Conservation (phyloP, 2,888 invertebrate genomes). For the Drosophila niveifrons region DNA sequence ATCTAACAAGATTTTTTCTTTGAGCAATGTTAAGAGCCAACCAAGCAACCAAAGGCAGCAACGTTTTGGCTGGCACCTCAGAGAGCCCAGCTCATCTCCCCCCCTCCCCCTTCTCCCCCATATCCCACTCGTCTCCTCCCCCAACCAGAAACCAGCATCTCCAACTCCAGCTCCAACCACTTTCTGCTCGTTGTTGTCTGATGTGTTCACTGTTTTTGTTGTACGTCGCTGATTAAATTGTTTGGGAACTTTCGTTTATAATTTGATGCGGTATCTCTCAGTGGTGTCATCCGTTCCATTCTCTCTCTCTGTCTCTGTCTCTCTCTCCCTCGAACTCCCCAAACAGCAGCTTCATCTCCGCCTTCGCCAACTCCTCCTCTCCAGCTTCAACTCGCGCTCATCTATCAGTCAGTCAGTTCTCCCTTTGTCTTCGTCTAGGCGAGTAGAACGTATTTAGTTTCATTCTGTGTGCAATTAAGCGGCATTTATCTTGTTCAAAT, state of each 20-base stretch:
- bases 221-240: conserved; percentile 74
- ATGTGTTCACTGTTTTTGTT: conserved; percentile 54
- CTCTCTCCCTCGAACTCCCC: background rate
- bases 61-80: conserved; percentile 10
- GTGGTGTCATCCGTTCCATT: conserved; percentile 40
- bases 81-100: conserved; percentile 19
- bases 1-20: conserved; percentile 72
- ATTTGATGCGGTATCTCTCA: conserved; percentile 65
- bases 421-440: conserved; percentile 34
- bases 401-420: conserved; percentile 41
- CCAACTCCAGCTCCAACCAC: no score
- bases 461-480: conserved; percentile 66
- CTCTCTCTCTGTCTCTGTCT: background rate
- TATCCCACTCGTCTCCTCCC: no score
- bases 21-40: conserved; percentile 38
- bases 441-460: conserved; percentile 36
- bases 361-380: conserved; percentile 9
- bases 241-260: conserved; percentile 75
- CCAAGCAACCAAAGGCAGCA: conserved; percentile 22
- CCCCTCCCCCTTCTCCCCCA: background rate
- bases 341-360: conserved; percentile 16
- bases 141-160: no score
- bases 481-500: conserved; percentile 75
- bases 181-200: conserved; percentile 4
- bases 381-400: conserved; percentile 21